These are phyloP conservation scores for Apolygus lucorum DNA, from an alignment of 1,140 invertebrate genomes.

Conservation along the genomic window DNA sequence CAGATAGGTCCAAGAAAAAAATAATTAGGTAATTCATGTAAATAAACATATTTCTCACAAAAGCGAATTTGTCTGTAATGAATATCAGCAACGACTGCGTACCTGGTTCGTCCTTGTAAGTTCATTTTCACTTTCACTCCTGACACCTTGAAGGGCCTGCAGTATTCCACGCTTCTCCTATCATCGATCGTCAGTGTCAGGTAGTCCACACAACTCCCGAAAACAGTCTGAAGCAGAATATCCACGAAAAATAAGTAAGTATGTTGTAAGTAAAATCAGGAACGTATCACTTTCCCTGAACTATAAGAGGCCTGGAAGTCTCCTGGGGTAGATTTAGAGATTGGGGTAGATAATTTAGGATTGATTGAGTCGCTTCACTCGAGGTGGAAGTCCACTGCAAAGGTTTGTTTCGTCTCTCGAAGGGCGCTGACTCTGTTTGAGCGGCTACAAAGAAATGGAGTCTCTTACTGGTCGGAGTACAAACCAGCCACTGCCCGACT, in stretches of 20 bases:
- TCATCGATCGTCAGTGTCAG: not conserved
- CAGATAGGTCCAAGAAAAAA: too few relatives aligned
- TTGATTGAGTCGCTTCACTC: too few relatives aligned
- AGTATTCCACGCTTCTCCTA: not conserved
- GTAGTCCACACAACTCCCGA: not conserved
- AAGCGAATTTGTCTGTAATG: not conserved
- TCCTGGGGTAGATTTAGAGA: too few relatives aligned
- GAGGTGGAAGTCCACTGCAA: too few relatives aligned
- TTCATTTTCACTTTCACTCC: not conserved
- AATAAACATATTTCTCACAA: not conserved
- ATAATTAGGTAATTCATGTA: too few relatives aligned
- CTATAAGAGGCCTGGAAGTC: too few relatives aligned
- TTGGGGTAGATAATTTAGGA: too few relatives aligned
- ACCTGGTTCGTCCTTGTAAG: not conserved
- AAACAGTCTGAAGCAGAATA: not conserved
- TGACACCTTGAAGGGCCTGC: not conserved
- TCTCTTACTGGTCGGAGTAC: too few relatives aligned
- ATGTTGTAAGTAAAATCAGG: not conserved
- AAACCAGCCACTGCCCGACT: too few relatives aligned
- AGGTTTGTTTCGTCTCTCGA: too few relatives aligned
- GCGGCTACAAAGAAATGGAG: too few relatives aligned
- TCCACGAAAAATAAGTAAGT: not conserved
- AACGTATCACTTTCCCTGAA: not conserved
- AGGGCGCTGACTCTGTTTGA: too few relatives aligned
- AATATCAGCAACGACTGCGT: not conserved